A percentile compares a stretch with the other conserved stretches of the same genome.
phyloP scores from a whole-genome alignment of 2,888 invertebrate species.

The Calliphora vomitoria region DNA sequence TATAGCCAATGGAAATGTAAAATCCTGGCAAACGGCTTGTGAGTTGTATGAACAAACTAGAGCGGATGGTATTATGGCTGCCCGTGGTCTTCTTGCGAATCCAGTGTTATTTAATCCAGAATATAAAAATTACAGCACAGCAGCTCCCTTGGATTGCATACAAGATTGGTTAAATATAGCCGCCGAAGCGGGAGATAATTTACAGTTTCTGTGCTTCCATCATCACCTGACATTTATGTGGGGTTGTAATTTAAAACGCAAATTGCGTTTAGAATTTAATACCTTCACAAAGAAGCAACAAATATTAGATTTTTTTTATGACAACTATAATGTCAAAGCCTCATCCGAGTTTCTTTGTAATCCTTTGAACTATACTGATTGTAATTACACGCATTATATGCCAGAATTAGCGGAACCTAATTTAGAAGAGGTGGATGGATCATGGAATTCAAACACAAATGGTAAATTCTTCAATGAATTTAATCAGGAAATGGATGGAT shows the following conservation, averaged over 20 bases:
- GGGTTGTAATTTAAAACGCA: conserved; percentile 90
- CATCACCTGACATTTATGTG: conserved; percentile 99
- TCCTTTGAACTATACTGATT: conserved; percentile 75
- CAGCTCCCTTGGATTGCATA: conserved; percentile 91
- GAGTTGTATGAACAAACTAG: conserved; percentile 88
- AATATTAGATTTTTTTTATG: conserved; percentile 89
- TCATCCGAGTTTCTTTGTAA: conserved; percentile 27
- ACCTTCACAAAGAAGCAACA: conserved; percentile 88
- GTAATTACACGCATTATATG: conserved; percentile 77
- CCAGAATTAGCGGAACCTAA: conserved; percentile 65
- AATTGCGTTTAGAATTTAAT: conserved; percentile 92
- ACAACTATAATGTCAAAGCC: conserved; percentile 86
- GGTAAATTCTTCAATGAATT: conserved; percentile 81
- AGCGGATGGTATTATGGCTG: conserved; percentile 95
- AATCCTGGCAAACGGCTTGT: conserved; percentile 89
- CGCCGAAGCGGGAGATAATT: conserved; percentile 86
- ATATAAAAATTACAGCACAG: conserved; percentile 40
- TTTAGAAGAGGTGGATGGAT: conserved; percentile 30
- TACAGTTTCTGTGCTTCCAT: conserved; percentile 94
- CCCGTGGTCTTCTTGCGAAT: conserved; percentile 95
- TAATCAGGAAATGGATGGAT: conserved; percentile 70
- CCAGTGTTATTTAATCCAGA: conserved; percentile 91
- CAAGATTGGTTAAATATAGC: conserved; percentile 92
- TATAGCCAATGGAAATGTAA: conserved; percentile 96
- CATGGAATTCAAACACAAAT: conserved; percentile 76